Evolutionary conservation across 2,888 invertebrate genomes (phyloP).

Genomic region (Choreutis nemorana): DNA sequence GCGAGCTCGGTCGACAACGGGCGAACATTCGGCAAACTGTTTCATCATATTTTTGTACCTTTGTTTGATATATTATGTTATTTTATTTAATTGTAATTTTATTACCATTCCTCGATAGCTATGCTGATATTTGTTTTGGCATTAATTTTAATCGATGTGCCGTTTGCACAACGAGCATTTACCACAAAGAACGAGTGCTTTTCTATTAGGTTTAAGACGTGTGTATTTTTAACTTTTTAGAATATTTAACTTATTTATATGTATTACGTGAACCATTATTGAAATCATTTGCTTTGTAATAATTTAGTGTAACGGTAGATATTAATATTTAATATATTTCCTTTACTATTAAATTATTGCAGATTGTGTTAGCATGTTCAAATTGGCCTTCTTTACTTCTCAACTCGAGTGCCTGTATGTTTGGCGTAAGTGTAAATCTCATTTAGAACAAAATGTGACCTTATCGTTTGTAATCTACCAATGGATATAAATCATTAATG

Average conservation of each 20-base stretch:
- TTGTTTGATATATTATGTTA: slow-evolving; percentile 54
- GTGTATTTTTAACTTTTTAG: slow-evolving; percentile 67
- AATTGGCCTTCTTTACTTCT: slow-evolving; percentile 49
- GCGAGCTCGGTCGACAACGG: slow-evolving; percentile 2
- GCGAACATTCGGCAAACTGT: slow-evolving; percentile 30
- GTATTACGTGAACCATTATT: slow-evolving; percentile 58
- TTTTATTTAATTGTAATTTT: slow-evolving; percentile 41
- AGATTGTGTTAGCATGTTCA: slow-evolving; percentile 49
- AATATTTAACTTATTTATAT: slow-evolving; percentile 67
- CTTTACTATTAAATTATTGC: slow-evolving; percentile 57
- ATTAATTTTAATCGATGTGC: slow-evolving; percentile 23
- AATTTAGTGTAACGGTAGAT: slow-evolving; percentile 61
- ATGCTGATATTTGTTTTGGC: slow-evolving; percentile 44
- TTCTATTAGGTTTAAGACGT: slow-evolving; percentile 63
- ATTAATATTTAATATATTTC: slow-evolving; percentile 64
- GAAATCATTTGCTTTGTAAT: slow-evolving; percentile 62
- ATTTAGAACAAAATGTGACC: slow-evolving; percentile 33
- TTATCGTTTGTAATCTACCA: slow-evolving; percentile 31
- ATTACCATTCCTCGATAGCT: slow-evolving; percentile 51
- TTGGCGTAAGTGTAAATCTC: slow-evolving; percentile 31
- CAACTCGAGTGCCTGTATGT: slow-evolving; percentile 50
- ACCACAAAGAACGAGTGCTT: slow-evolving; percentile 53
- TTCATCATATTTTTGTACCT: slow-evolving; percentile 56
- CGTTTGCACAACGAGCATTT: slow-evolving; percentile 24
- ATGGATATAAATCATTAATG: slow-evolving; percentile 28